Evolutionary conservation across 2,797 vertebrate species (phyloP).

Genomic region (Spondyliosoma cantharus): DNA sequence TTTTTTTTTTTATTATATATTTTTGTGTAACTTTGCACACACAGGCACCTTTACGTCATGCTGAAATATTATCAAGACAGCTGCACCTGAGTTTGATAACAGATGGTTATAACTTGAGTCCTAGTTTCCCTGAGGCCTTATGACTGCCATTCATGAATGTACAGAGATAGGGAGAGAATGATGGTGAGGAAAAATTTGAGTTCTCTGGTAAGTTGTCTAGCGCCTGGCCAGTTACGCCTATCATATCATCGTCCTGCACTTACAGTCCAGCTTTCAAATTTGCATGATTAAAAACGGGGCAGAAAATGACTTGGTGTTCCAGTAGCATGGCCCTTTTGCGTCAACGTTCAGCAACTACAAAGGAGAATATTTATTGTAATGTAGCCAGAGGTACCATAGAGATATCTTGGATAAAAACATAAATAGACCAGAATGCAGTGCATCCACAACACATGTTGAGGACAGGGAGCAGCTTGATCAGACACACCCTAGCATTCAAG

Average conservation of each 20-base stretch:
- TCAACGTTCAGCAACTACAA: neutral
- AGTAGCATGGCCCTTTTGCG: neutral
- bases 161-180: neutral
- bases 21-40: neutral
- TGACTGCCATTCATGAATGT: neutral
- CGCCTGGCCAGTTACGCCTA: neutral
- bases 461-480: constrained; percentile 27
- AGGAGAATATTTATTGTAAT: neutral
- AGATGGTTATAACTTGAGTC: neutral
- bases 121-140: neutral
- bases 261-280: neutral
- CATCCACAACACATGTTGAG: constrained; percentile 56
- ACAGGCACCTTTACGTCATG: neutral
- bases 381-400: constrained; percentile 1
- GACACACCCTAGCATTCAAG: constrained; percentile 51
- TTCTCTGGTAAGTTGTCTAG: neutral
- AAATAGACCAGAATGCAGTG: constrained; percentile 66
- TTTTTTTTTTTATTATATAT: neutral
- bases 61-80: neutral
- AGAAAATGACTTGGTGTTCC: neutral
- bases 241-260: neutral
- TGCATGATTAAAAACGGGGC: neutral
- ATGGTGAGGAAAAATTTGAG: neutral
- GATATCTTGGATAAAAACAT: constrained; percentile 28
- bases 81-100: neutral